Conservation (phyloP, 2,888 invertebrate species). For the Leptothorax acervorum region DNA sequence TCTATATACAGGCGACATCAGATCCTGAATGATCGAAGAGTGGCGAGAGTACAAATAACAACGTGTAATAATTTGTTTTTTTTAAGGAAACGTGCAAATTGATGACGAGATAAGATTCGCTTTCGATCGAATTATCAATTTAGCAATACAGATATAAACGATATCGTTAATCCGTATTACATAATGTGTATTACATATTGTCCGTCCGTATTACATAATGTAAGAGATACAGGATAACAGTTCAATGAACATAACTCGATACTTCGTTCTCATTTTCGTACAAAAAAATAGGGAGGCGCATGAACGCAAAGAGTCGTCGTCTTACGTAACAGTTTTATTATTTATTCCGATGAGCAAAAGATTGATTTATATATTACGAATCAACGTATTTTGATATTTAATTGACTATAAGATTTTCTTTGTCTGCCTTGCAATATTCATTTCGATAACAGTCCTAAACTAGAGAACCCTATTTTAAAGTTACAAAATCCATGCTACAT, state of each 20-base stretch:
- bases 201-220: neutral
- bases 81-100: neutral
- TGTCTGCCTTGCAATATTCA: no score
- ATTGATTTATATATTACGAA: conserved; percentile 32
- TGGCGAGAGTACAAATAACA: neutral
- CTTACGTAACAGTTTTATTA: no score
- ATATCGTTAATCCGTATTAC: neutral
- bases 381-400: conserved; percentile 63
- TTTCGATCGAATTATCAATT: neutral
- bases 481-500: no score
- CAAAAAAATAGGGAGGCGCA: neutral
- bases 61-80: neutral
- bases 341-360: no score
- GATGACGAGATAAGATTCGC: conserved; percentile 6
- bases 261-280: neutral
- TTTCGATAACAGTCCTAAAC: no score
- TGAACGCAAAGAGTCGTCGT: no score
- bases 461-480: no score
- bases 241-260: neutral
- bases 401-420: conserved; percentile 53
- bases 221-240: neutral
- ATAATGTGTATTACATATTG: no score
- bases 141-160: neutral
- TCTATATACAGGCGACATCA: neutral
- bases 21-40: neutral